Conservation (phyloP, 2,797 vertebrate species). For the Bradypodion ventrale region DNA sequence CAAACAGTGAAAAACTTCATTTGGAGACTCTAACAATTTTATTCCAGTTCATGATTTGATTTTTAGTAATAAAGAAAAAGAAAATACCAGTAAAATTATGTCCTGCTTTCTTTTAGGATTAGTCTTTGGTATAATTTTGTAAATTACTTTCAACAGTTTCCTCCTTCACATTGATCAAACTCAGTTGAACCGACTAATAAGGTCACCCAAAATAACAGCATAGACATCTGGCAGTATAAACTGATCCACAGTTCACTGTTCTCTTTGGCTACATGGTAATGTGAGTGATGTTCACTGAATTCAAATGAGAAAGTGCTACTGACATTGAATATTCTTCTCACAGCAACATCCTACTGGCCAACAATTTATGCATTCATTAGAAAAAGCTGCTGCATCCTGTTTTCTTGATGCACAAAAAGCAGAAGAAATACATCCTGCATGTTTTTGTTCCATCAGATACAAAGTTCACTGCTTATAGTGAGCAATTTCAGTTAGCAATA, state of each 20-base stretch:
- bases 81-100: neutral
- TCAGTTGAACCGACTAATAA: slow-evolving; percentile 19
- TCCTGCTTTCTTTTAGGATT: neutral
- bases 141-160: neutral
- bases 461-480: slow-evolving; percentile 9
- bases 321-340: slow-evolving; percentile 13
- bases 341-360: neutral
- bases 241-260: slow-evolving; percentile 8
- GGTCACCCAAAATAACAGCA: slow-evolving; percentile 10
- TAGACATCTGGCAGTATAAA: slow-evolving; percentile 3
- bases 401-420: slow-evolving; percentile 1
- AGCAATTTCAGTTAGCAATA: slow-evolving; percentile 3
- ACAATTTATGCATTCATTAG: slow-evolving; percentile 11
- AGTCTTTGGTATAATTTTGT: neutral
- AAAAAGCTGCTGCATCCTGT: slow-evolving; percentile 13
- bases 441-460: slow-evolving; percentile 1
- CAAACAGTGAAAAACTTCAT: too few species aligned
- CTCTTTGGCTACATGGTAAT: slow-evolving; percentile 12
- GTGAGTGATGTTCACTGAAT: neutral
- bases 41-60: neutral
- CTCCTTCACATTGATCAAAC: neutral
- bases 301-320: slow-evolving; percentile 3
- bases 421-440: neutral
- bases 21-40: neutral
- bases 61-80: too few species aligned